Base-by-base conservation (phyloP, 2,113 vertebrate species). In the Phoenicopterus ruber region DNA sequence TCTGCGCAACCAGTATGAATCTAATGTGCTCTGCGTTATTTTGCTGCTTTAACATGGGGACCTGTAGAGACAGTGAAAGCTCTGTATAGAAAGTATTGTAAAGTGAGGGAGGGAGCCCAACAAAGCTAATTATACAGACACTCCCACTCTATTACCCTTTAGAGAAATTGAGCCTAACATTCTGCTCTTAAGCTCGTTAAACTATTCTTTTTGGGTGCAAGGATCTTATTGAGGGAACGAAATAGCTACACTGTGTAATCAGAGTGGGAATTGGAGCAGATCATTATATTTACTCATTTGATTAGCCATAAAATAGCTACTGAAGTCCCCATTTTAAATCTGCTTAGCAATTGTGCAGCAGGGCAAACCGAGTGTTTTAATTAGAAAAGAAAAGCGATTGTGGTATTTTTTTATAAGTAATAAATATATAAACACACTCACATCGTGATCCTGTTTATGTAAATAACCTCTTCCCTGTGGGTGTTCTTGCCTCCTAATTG, bases 121-220 rank as follows among this genome's bases (percentile, higher is more conserved):
- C 94, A 87, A 97, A 96, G 96, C 96, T 97, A 98, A 98, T 98
- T 97, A 96, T 74, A 97, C 44, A 95, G 96, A 96, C 94, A 96
- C 97, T 97, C 96, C 97, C 88, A 97, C 97, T 97, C 59, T 97
- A 94, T 98, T 97, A 97, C 96, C 93, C 93, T 95, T 95, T 96
- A 95, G 94, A 97, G 98, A 97, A 98, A 98, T 77, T 58, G 97
- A 98, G 97, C 97, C 98, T 97, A 96, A 96, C 98, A 97, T 98
- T 98, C 97, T 97, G 91, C 92, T 98, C 97, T 96, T 97, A 96
- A 97, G 96, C 97, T 98, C 55, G 86, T 98, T 98, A 98, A 97
- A 96, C 94, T 97, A 38, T 95, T 96, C 96, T 96, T 95, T 90
- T 97, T 96, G 94, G 95, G 94, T 97, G 49, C 92, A 96, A 96